Percentiles rank a stretch among this genome's conserved stretches.
Conservation (phyloP, 2,797 vertebrate species). For the Acipenser ruthenus region DNA sequence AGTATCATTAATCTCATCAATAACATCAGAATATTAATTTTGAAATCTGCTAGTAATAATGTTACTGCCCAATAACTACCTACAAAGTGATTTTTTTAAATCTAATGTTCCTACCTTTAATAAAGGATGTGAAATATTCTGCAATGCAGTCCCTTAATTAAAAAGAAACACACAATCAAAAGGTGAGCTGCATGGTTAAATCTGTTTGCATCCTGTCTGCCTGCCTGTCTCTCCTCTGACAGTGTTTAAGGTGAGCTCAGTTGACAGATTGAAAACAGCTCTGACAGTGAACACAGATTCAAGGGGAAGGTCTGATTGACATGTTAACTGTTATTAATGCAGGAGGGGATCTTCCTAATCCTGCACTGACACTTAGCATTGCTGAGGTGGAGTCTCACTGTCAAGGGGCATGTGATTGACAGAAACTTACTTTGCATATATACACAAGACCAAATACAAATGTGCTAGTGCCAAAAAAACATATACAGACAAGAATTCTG, state of each 20-base stretch:
- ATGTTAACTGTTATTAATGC: slow-evolving; percentile 64
- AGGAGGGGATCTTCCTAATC: slow-evolving; percentile 69
- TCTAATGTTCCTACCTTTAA: too few relatives aligned
- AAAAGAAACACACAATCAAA: background rate
- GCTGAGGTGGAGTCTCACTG: slow-evolving; percentile 72
- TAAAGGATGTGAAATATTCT: too few relatives aligned
- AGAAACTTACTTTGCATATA: slow-evolving; percentile 79
- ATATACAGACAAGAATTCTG: background rate
- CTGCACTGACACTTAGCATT: slow-evolving; percentile 79
- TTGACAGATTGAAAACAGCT: slow-evolving; percentile 77
- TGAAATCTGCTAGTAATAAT: too few relatives aligned
- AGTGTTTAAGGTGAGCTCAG: slow-evolving; percentile 37
- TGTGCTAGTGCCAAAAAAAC: background rate
- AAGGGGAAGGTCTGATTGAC: slow-evolving; percentile 71
- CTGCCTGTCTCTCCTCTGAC: slow-evolving; percentile 40
- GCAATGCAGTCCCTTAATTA: background rate
- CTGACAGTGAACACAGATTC: slow-evolving; percentile 75
- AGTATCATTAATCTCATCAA: too few relatives aligned
- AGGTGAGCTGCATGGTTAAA: background rate
- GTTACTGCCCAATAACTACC: too few relatives aligned
- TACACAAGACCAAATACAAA: slow-evolving; percentile 51
- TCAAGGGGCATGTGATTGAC: slow-evolving; percentile 76
- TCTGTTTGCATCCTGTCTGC: background rate
- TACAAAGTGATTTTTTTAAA: too few relatives aligned
- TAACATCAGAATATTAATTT: too few relatives aligned